These are phyloP conservation scores for Labroides dimidiatus DNA, from an alignment of 2,797 vertebrate species.

Conservation along the genomic window DNA sequence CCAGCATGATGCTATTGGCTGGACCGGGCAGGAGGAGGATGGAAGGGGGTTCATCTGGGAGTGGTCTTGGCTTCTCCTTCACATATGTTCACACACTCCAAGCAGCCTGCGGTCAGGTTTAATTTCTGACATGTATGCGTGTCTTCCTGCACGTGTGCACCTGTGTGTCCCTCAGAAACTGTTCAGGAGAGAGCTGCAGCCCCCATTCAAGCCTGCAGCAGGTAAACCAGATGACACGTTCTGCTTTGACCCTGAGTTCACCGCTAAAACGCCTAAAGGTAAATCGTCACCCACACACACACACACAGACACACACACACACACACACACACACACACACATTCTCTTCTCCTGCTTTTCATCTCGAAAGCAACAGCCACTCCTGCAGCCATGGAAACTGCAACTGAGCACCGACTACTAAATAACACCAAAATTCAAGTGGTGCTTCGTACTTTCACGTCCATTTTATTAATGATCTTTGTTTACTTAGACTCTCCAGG, in stretches of 20 bases:
- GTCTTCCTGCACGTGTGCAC: conserved; percentile 1
- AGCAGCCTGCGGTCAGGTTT: conserved; percentile 33
- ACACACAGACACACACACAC: conserved; percentile 21
- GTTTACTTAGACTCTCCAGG: conserved; percentile 92
- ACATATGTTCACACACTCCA: conserved; percentile 46
- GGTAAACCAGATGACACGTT: conserved; percentile 98
- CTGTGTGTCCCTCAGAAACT: conserved; percentile 85
- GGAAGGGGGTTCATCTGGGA: conserved; percentile 71
- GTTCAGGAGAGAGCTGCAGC: conserved; percentile 94
- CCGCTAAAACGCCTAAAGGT: conserved; percentile 99
- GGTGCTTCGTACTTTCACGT: conserved; percentile 30
- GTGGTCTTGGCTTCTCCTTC: conserved; percentile 52
- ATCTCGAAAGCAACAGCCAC: conserved; percentile 32
- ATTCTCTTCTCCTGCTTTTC: conserved; percentile 9
- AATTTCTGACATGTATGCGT: conserved; percentile 34
- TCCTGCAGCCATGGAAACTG: conserved; percentile 67
- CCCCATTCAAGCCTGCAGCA: conserved; percentile 96
- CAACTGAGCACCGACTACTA: conserved; percentile 17
- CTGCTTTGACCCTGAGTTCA: conserved; percentile 99
- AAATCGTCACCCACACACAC: conserved; percentile 43
- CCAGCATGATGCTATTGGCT: conserved; percentile 78
- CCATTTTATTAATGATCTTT: conserved; percentile 42
- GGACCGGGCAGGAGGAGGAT: conserved; percentile 54
- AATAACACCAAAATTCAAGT: conserved; percentile 15
- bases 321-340: conserved; percentile 3